Conservation (phyloP, 2,113 vertebrate species). For the Pomatorhinus ruficollis region DNA sequence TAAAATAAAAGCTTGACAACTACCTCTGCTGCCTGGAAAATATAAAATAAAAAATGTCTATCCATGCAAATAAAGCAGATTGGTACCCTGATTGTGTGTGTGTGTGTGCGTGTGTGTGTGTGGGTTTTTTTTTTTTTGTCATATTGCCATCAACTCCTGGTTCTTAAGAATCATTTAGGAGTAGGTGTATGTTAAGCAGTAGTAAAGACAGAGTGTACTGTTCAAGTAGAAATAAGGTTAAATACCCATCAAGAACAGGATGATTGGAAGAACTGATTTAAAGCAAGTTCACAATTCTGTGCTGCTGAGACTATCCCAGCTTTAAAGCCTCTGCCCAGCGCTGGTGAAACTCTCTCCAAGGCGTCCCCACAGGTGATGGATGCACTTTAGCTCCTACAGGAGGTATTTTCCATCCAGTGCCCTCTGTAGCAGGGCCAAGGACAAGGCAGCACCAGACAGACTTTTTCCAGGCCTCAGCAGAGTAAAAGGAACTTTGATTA, state of each 20-base stretch:
- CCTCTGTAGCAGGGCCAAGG: background rate
- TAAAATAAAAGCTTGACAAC: background rate
- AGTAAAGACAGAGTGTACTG: background rate
- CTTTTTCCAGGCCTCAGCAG: background rate
- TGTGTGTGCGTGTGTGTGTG: background rate
- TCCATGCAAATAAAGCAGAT: background rate
- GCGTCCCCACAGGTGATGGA: too few species aligned
- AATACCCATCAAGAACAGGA: background rate
- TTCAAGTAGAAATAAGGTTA: background rate
- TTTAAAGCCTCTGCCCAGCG: rapidly evolving
- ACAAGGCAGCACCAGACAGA: background rate
- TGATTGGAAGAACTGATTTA: background rate
- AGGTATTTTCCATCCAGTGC: background rate
- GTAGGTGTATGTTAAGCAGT: background rate
- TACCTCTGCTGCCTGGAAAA: background rate
- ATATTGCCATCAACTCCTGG: background rate
- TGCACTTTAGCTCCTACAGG: background rate
- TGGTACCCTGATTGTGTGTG: background rate
- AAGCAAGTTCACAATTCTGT: background rate
- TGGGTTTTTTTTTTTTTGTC: background rate
- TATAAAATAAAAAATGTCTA: background rate
- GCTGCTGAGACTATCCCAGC: background rate
- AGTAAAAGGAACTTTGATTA: background rate
- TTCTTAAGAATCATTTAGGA: background rate
- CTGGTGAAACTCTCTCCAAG: background rate